phyloP scores from a whole-genome alignment of 2,888 invertebrate species.

The Drosophila neonasuta region DNA sequence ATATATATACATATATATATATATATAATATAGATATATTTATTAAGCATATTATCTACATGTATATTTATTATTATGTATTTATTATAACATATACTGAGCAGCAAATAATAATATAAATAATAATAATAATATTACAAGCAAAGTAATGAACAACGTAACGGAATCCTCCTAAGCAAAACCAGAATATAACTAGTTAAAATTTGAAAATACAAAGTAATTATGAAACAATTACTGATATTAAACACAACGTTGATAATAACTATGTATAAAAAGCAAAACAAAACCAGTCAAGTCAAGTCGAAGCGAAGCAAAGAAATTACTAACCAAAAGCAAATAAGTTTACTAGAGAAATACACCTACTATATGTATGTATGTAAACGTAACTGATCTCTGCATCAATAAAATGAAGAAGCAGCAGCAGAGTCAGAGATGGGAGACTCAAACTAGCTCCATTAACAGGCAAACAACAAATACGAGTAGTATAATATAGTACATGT shows the following conservation, averaged over 20 bases:
- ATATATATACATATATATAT: conserved; percentile 33
- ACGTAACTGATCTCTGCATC: conserved; percentile 27
- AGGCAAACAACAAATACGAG: conserved; percentile 4
- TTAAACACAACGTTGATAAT: conserved; percentile 66
- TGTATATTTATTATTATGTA: conserved; percentile 79
- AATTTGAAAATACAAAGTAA: conserved; percentile 41
- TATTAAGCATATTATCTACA: conserved; percentile 80
- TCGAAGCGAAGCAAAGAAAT: conserved; percentile 57
- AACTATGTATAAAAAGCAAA: conserved; percentile 48
- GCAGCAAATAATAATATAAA: conserved; percentile 42
- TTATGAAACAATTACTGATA: conserved; percentile 48
- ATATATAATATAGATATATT: conserved; percentile 65
- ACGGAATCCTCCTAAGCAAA: conserved; percentile 74
- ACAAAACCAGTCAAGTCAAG: conserved; percentile 65
- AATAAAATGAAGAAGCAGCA: background rate
- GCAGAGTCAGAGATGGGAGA: conserved; percentile 29
- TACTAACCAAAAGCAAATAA: conserved; percentile 53
- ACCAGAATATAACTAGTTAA: conserved; percentile 65
- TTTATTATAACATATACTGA: conserved; percentile 77
- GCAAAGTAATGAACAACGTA: conserved; percentile 62
- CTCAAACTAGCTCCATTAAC: conserved; percentile 63
- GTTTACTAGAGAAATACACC: conserved; percentile 46
- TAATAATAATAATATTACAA: conserved; percentile 26
- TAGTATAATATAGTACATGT: background rate
- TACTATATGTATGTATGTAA: conserved; percentile 20